phyloP scores from a whole-genome alignment of 2,888 invertebrate genomes.

The Zhengitettix transpicula region DNA sequence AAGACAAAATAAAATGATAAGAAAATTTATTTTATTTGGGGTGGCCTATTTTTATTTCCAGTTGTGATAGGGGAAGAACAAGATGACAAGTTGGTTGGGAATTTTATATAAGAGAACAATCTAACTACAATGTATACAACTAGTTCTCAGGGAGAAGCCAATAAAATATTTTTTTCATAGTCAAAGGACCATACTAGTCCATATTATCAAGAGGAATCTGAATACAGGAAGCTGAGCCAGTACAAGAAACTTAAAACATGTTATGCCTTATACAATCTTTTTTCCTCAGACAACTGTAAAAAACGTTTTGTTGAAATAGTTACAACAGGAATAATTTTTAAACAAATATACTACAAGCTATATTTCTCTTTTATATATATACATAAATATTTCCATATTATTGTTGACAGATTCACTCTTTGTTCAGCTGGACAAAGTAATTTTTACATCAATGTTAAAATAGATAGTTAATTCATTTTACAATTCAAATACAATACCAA shows the following conservation, averaged over 20 bases:
- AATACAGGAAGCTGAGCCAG: slow-evolving; percentile 1
- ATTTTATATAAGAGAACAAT: not conserved
- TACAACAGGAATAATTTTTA: slow-evolving; percentile 9
- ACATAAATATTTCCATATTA: slow-evolving; percentile 5
- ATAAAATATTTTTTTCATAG: slow-evolving; percentile 8
- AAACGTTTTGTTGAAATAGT: slow-evolving; percentile 10
- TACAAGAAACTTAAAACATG: slow-evolving; percentile 11
- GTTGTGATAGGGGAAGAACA: not conserved
- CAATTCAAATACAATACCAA: slow-evolving; percentile 6
- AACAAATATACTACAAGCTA: slow-evolving; percentile 6
- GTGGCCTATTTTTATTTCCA: slow-evolving; percentile 4
- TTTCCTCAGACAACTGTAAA: slow-evolving; percentile 6
- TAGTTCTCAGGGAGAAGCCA: slow-evolving; percentile 11
- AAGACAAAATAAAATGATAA: slow-evolving; percentile 8
- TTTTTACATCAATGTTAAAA: not conserved
- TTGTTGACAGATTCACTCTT: slow-evolving; percentile 5
- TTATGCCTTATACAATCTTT: slow-evolving; percentile 11
- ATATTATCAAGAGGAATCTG: not conserved
- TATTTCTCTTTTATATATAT: slow-evolving; percentile 7
- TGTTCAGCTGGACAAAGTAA: slow-evolving; percentile 1
- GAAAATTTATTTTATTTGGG: slow-evolving; percentile 8
- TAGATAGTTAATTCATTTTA: not conserved
- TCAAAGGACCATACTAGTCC: slow-evolving; percentile 3
- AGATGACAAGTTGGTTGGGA: not conserved
- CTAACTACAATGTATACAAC: slow-evolving; percentile 5